Conservation (phyloP, 2,888 invertebrate genomes). For the Synergus laeviventris region DNA sequence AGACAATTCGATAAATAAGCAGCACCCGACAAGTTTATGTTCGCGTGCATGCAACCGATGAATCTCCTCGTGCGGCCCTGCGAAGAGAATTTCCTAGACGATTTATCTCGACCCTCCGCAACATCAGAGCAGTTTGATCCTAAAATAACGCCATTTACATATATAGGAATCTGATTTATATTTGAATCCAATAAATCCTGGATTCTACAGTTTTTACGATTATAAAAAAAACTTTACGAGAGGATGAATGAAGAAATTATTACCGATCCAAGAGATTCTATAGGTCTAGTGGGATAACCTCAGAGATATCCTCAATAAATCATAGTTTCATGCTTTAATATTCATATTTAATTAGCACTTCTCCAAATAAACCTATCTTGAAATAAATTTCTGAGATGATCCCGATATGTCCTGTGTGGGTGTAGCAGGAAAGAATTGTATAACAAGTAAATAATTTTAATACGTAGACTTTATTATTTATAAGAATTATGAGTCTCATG, state of each 20-base stretch:
- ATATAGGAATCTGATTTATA: conserved; percentile 35
- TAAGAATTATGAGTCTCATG: no score
- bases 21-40: conserved; percentile 66
- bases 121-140: conserved; percentile 35
- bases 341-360: not conserved
- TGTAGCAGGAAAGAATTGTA: no score
- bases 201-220: not conserved
- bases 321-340: not conserved
- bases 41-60: conserved; percentile 64
- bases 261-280: not conserved
- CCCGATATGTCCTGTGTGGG: no score
- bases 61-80: not conserved
- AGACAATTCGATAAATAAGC: conserved; percentile 71
- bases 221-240: not conserved
- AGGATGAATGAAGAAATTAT: conserved; percentile 12
- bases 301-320: not conserved
- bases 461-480: no score
- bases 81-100: conserved; percentile 37
- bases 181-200: conserved; percentile 26
- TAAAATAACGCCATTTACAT: conserved; percentile 36
- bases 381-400: no score
- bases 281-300: not conserved
- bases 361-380: not conserved
- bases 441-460: no score
- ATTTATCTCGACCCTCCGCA: conserved; percentile 47